phyloP scores from a whole-genome alignment of 2,888 invertebrate genomes.

The Phyllotreta striolata region DNA sequence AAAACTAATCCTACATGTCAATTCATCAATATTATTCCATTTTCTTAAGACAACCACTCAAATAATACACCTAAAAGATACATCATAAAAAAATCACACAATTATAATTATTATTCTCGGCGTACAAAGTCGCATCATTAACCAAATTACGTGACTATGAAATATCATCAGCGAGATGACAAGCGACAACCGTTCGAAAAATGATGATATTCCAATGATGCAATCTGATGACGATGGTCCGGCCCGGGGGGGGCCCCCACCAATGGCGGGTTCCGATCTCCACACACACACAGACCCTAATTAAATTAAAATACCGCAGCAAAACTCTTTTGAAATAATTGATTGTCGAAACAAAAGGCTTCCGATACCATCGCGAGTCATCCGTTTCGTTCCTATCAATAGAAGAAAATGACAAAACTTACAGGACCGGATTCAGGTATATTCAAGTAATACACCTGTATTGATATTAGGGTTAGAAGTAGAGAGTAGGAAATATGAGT shows the following conservation, averaged over 20 bases:
- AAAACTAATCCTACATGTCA: too few relatives aligned
- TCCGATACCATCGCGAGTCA: conserved; percentile 55
- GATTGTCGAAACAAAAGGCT: conserved; percentile 62
- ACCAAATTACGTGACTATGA: conserved; percentile 27
- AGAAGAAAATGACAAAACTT: conserved; percentile 57
- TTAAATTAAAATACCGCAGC: conserved; percentile 61
- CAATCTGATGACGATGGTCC: conserved; percentile 43
- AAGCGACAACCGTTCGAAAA: conserved; percentile 42
- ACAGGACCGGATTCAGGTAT: conserved; percentile 43
- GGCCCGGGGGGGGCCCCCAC: background rate
- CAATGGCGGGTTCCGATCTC: conserved; percentile 43
- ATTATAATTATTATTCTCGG: too few relatives aligned
- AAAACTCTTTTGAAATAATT: conserved; percentile 57
- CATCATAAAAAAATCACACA: too few relatives aligned
- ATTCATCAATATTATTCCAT: too few relatives aligned
- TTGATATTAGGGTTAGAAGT: too few relatives aligned
- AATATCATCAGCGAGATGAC: conserved; percentile 45
- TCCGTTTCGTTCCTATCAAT: conserved; percentile 53
- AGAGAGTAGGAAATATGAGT: too few relatives aligned
- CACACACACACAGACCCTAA: conserved; percentile 49
- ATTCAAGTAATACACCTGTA: background rate
- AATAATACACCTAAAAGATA: too few relatives aligned
- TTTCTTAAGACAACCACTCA: too few relatives aligned
- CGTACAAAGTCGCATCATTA: conserved; percentile 3
- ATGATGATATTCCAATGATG: conserved; percentile 49